Evolutionary conservation across 2,113 vertebrate genomes (phyloP), one percentile per base, ranked within the genome.

Genomic region (Brachirus orientalis): DNA sequence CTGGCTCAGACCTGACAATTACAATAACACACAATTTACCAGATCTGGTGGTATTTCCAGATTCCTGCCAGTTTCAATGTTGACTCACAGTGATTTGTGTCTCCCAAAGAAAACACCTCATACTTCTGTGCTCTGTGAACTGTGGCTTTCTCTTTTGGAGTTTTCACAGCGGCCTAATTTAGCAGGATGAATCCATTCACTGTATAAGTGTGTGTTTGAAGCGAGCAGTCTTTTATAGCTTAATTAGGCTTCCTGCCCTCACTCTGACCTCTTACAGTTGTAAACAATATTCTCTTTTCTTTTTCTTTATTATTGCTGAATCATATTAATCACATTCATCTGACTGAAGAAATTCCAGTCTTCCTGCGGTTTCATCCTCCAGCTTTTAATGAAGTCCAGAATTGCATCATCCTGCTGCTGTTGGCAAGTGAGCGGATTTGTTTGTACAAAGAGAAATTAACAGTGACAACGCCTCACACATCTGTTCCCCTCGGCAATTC

Each of bases 41-140:
- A 72, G 61, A 58, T 61, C 10, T 61, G 56, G 38, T 72, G 76
- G 52, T 76, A 63, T 82, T 83, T 79, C 66, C 54, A 63, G 3
- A 70, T 62, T 6, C 6, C 4, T 75, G 54, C 52, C 60, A 67
- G 17, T 62, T 56, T 75, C 20, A 80, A 10, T 78, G 75, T 64
- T 84, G 70, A 71, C 54, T 72, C 54, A 52, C 28, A 72, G 28
- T 37, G 37, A 77, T 62, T 63, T 63, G 18, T 14, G 22, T 11
- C 53, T 67, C 80, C 77, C 74, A 79, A 80, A 57, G 68, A 76
- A 80, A 86, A 76, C 36, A 73, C 13, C 20, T 63, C 55, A 18
- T 18, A 46, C 41, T 12, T 71, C 17, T 28, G 3, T 63, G 28
- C 52, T 47, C 36, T 71, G 65, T 7, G 22, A 67, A 50, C 36